Percentiles rank a stretch among this genome's conserved stretches.
Evolutionary conservation across 2,888 invertebrate species (phyloP).

Genomic region (Schizaphis graminum): DNA sequence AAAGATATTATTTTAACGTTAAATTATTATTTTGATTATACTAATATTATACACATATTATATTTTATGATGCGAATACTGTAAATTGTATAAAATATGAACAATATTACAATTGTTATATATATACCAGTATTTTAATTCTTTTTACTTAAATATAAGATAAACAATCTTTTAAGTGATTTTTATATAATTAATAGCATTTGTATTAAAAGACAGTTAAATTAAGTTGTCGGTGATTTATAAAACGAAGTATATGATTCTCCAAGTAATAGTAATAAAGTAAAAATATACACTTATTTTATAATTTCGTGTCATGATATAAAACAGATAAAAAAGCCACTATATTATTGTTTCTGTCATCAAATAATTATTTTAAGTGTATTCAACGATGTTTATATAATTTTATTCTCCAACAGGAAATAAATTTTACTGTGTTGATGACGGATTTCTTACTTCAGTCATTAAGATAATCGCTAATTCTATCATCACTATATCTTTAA

Average conservation of each 20-base stretch:
- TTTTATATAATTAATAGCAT: slow-evolving; percentile 4
- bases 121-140: not conserved
- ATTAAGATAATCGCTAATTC: not conserved
- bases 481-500: not conserved
- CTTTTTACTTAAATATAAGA: not conserved
- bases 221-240: slow-evolving; percentile 28
- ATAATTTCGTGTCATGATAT: slow-evolving; percentile 28
- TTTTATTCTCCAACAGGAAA: not conserved
- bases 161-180: not conserved
- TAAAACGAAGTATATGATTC: slow-evolving; percentile 1
- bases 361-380: slow-evolving; percentile 41
- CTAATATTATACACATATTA: not conserved
- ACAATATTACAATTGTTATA: not conserved
- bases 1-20: not conserved
- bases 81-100: not conserved
- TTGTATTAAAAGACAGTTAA: not conserved
- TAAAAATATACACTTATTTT: slow-evolving; percentile 17
- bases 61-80: not conserved
- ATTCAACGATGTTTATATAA: not conserved
- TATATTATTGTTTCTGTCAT: slow-evolving; percentile 31
- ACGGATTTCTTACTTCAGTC: not conserved
- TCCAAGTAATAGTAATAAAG: not conserved
- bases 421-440: not conserved
- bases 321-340: slow-evolving; percentile 20
- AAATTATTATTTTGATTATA: not conserved